Evolutionary conservation across 2,113 vertebrate genomes (phyloP).

Genomic region (Lophotis ruficrista): DNA sequence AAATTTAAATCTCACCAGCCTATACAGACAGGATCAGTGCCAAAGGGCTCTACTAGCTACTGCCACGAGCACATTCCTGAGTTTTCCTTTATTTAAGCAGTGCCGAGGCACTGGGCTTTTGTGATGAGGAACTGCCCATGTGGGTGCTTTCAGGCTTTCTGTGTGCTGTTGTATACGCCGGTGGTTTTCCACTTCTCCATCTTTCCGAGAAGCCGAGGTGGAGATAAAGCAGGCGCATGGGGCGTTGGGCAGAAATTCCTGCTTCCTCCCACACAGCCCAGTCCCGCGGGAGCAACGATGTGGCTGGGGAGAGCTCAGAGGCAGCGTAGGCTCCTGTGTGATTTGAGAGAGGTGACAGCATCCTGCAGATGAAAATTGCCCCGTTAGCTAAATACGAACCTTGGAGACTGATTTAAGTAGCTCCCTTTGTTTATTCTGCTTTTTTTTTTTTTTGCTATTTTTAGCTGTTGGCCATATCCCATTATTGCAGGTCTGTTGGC

Average conservation of each 20-base stretch:
- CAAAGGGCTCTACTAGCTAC: background rate
- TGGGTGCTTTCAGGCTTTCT: fast-evolving
- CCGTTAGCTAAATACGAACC: background rate
- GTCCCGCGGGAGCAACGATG: background rate
- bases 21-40: background rate
- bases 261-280: background rate
- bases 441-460: background rate
- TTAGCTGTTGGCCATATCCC: background rate
- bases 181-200: background rate
- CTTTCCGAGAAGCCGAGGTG: background rate
- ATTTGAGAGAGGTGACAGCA: background rate
- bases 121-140: background rate
- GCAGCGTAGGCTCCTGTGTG: fast-evolving
- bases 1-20: background rate
- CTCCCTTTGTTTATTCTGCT: background rate
- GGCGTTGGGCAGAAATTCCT: background rate
- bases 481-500: background rate
- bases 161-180: fast-evolving
- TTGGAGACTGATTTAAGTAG: background rate
- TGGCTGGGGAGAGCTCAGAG: background rate
- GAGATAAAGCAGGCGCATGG: background rate
- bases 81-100: background rate
- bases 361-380: background rate
- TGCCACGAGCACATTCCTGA: background rate
- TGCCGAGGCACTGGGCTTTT: background rate